These are phyloP conservation scores for Leptopterna dolabrata DNA, from an alignment of 2,888 invertebrate species.

Conservation along the genomic window DNA sequence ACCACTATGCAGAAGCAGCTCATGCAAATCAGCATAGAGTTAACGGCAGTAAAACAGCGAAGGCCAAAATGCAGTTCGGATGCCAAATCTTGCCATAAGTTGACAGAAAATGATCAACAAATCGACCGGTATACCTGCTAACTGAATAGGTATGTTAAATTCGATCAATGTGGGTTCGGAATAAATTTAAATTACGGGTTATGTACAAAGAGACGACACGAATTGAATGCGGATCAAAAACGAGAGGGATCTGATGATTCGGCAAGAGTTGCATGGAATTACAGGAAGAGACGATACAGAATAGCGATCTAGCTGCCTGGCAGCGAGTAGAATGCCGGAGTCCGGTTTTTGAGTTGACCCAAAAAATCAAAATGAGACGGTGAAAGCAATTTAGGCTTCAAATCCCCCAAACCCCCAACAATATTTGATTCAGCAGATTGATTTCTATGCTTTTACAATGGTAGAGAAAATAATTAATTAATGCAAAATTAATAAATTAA, in stretches of 20 bases:
- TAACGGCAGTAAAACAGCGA: neutral
- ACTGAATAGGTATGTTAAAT: neutral
- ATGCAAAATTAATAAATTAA: no score
- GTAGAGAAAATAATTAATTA: no score
- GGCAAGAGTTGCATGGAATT: slow-evolving; percentile 17
- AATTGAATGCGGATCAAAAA: neutral
- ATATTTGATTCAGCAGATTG: no score
- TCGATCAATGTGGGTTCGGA: neutral
- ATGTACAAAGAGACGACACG: neutral
- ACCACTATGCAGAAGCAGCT: neutral
- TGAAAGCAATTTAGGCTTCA: no score
- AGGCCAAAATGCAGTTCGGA: neutral
- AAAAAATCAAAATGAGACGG: no score
- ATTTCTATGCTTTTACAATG: no score
- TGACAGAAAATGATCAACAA: neutral
- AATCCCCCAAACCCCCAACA: no score
- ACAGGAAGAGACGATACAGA: slow-evolving; percentile 1
- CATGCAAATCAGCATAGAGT: neutral
- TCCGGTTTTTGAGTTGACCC: neutral
- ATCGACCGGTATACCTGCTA: neutral
- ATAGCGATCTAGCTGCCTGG: neutral
- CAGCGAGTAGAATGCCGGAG: neutral
- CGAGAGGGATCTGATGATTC: neutral
- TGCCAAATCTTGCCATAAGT: neutral
- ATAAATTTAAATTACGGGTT: neutral